Evolutionary conservation across 1,140 invertebrate species (phyloP).

Genomic region (Leptopilina boulardi): DNA sequence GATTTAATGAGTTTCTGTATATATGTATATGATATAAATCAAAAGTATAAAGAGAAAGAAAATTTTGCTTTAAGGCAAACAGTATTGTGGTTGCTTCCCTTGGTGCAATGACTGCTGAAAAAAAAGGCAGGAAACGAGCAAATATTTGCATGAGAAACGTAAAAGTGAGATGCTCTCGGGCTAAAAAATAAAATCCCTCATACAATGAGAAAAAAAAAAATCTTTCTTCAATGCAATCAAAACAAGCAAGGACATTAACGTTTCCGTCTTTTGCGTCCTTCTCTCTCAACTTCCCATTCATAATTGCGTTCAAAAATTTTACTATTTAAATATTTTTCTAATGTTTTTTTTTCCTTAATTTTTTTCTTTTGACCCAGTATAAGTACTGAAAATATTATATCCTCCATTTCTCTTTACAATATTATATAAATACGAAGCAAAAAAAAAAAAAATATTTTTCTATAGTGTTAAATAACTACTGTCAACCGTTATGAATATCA

Average conservation of each 20-base stretch:
- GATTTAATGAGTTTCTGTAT: neutral
- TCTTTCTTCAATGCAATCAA: neutral
- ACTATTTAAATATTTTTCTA: too few species aligned
- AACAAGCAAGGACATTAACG: neutral
- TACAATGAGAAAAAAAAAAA: neutral
- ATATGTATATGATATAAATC: neutral
- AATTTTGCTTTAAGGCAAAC: neutral
- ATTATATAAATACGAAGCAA: too few species aligned
- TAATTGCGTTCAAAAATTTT: too few species aligned
- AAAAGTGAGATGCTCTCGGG: neutral
- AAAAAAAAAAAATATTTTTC: too few species aligned
- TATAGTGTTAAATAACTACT: too few species aligned
- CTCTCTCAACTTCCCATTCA: too few species aligned
- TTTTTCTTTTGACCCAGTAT: too few species aligned
- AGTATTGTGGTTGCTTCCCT: neutral
- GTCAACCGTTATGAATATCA: too few species aligned
- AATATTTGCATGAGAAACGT: conserved; percentile 19
- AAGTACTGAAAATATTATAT: too few species aligned
- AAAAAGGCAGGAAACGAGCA: conserved; percentile 15
- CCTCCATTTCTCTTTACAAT: too few species aligned
- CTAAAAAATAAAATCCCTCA: neutral
- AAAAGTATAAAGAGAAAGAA: neutral
- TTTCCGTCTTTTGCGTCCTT: too few species aligned
- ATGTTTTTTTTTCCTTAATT: too few species aligned
- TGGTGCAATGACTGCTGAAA: neutral